Conservation (phyloP, 2,797 vertebrate species). For the Calcarius lapponicus region DNA sequence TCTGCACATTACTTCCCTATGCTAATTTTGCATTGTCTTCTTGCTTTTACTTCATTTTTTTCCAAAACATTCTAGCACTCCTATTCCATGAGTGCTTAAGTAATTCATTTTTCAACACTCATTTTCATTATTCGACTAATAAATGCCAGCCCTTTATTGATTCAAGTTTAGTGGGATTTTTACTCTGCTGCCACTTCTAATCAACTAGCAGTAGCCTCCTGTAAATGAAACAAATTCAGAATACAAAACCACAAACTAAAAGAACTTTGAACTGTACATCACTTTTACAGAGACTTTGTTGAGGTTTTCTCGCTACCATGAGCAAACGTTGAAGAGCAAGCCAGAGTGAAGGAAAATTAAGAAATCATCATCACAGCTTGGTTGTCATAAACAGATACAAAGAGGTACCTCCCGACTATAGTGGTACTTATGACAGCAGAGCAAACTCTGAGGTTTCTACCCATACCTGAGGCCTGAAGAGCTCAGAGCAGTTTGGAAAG, state of each 20-base stretch:
- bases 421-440: background rate
- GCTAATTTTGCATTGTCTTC: background rate
- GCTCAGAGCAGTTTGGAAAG: conserved; percentile 83
- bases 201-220: background rate
- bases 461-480: conserved; percentile 85
- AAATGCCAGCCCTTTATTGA: background rate
- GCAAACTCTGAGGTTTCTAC: background rate
- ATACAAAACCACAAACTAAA: background rate
- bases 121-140: background rate
- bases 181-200: background rate
- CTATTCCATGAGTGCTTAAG: background rate
- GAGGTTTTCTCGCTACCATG: accelerated
- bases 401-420: background rate
- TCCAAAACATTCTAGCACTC: background rate
- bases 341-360: background rate
- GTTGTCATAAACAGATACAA: background rate
- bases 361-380: background rate
- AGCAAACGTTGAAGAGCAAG: background rate
- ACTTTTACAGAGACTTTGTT: background rate
- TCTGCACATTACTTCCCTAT: background rate
- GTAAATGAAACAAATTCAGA: background rate
- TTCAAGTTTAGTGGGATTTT: background rate
- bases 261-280: background rate
- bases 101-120: background rate
- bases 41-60: background rate